Conservation (phyloP, 2,797 vertebrate species). For the Streptopelia turtur region DNA sequence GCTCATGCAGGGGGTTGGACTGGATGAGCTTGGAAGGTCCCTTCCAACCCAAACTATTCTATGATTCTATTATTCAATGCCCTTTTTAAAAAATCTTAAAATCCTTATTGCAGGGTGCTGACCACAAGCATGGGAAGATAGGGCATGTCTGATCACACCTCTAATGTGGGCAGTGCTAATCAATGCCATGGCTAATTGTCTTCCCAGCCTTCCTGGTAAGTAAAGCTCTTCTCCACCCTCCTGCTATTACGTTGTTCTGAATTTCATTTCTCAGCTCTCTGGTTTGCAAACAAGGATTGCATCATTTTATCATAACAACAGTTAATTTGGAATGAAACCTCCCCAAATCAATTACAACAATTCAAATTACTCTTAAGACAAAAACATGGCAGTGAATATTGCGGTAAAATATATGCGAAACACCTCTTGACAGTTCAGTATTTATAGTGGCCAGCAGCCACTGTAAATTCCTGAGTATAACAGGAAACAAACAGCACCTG, state of each 20-base stretch:
- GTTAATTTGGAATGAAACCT: slow-evolving; percentile 35
- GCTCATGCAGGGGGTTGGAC: too few relatives aligned
- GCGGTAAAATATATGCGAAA: slow-evolving; percentile 12
- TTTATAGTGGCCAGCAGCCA: slow-evolving; percentile 54
- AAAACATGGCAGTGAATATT: background rate
- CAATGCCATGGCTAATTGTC: background rate
- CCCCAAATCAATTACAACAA: slow-evolving; percentile 20
- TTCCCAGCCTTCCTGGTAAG: background rate
- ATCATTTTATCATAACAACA: background rate
- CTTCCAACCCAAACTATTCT: too few relatives aligned
- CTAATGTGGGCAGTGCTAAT: background rate
- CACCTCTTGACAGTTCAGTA: slow-evolving; percentile 18
- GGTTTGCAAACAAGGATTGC: background rate
- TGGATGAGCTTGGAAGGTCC: too few relatives aligned
- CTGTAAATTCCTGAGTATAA: slow-evolving; percentile 15
- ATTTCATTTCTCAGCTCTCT: background rate
- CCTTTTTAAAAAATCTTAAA: background rate
- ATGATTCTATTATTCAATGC: too few relatives aligned
- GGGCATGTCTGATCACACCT: background rate
- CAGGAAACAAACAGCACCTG: slow-evolving; percentile 47
- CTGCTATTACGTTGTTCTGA: background rate
- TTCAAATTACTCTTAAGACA: slow-evolving; percentile 18
- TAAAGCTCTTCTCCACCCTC: background rate
- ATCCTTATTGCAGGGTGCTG: background rate
- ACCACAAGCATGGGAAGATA: background rate